Percentiles rank a stretch among this genome's conserved stretches.
Evolutionary conservation across 1,140 invertebrate species (phyloP).

Genomic region (Anthonomus grandis): DNA sequence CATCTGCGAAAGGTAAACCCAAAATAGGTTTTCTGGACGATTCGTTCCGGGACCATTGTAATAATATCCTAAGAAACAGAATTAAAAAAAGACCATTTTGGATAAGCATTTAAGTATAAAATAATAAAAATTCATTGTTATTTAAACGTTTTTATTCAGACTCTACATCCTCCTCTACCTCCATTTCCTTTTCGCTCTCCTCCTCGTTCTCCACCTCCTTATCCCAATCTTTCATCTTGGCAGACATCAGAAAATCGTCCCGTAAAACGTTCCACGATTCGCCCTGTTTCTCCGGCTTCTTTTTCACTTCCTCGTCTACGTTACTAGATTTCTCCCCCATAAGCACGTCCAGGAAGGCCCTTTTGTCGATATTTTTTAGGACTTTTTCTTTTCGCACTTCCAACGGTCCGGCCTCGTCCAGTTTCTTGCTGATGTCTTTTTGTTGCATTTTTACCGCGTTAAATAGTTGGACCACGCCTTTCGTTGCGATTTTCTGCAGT

Average conservation of each 20-base stretch:
- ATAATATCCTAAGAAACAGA: conserved; percentile 14
- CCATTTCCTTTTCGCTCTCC: conserved; percentile 32
- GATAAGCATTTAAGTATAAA: conserved; percentile 20
- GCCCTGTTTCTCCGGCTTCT: conserved; percentile 34
- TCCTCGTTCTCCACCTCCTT: conserved; percentile 59
- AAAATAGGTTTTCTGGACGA: conserved; percentile 28
- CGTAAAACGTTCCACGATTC: conserved; percentile 56
- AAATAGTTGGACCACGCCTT: conserved; percentile 88
- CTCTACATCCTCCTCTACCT: conserved; percentile 25
- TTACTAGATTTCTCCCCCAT: conserved; percentile 68
- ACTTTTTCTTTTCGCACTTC: conserved; percentile 81
- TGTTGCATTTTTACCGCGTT: conserved; percentile 87
- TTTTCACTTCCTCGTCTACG: conserved; percentile 54
- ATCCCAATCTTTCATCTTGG: conserved; percentile 89
- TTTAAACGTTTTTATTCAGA: conserved; percentile 22
- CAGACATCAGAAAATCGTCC: conserved; percentile 85
- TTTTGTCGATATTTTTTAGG: conserved; percentile 76
- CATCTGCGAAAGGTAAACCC: conserved; percentile 38
- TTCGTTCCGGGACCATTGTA: conserved; percentile 36
- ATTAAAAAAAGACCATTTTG: conserved; percentile 11
- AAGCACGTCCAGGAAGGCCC: conserved; percentile 76
- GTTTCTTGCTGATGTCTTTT: conserved; percentile 68
- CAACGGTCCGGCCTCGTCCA: conserved; percentile 69
- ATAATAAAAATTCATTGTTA: conserved; percentile 4
- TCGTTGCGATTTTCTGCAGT: conserved; percentile 81